Evolutionary conservation across 2,797 vertebrate species (phyloP).

Genomic region (Sebastes trivittatus): DNA sequence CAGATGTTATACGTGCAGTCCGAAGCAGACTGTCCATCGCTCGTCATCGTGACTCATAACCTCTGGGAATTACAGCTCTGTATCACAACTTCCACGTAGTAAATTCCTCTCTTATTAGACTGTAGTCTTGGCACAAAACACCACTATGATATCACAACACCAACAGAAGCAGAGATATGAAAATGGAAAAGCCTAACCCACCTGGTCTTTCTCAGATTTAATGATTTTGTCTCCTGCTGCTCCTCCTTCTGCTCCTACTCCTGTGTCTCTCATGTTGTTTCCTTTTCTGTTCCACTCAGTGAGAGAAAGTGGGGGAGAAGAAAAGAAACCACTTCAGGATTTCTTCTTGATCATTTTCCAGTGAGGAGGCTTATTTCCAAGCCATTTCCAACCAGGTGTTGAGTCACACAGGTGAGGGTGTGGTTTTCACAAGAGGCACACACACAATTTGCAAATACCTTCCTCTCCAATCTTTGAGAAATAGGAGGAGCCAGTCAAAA

Average conservation of each 20-base stretch:
- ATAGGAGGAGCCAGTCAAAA: conserved; percentile 42
- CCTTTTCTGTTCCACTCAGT: neutral
- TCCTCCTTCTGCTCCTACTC: conserved; percentile 35
- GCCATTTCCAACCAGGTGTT: neutral
- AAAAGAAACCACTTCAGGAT: neutral
- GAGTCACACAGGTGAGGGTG: conserved; percentile 69
- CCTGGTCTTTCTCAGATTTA: conserved; percentile 77
- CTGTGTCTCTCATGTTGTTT: conserved; percentile 58
- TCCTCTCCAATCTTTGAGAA: neutral
- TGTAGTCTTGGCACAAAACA: neutral
- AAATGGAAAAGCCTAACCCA: conserved; percentile 28
- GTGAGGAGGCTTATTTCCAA: neutral
- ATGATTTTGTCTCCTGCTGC: conserved; percentile 17
- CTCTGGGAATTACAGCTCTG: neutral
- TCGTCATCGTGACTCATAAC: neutral
- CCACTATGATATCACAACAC: too few species aligned
- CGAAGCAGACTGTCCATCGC: neutral
- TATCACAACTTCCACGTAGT: neutral
- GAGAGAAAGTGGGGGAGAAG: neutral
- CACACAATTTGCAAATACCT: neutral
- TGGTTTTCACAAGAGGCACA: conserved; percentile 29
- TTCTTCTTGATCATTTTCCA: conserved; percentile 2
- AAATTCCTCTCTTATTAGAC: neutral
- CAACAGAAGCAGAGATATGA: neutral
- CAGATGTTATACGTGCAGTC: neutral